phyloP scores from a whole-genome alignment of 2,797 vertebrate genomes.

The Cyprinella venusta region DNA sequence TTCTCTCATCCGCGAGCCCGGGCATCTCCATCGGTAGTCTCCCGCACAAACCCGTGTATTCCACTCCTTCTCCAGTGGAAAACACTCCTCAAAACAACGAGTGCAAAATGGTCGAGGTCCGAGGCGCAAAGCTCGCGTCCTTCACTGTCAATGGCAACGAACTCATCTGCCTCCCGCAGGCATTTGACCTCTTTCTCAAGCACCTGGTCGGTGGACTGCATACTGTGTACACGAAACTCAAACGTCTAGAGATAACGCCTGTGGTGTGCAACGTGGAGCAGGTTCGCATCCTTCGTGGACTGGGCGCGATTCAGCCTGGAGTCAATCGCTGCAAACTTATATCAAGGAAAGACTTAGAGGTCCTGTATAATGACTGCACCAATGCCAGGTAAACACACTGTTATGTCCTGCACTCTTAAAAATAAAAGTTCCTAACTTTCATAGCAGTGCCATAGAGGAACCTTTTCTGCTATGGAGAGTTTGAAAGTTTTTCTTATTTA shows the following conservation, averaged over 20 bases:
- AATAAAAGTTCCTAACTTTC: neutral
- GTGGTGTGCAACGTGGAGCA: slow-evolving; percentile 91
- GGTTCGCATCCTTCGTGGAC: slow-evolving; percentile 86
- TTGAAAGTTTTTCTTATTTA: no score
- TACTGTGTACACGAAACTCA: slow-evolving; percentile 91
- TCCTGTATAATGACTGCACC: slow-evolving; percentile 89
- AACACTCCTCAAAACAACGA: slow-evolving; percentile 99
- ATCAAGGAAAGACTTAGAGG: slow-evolving; percentile 88
- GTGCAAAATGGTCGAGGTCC: slow-evolving; percentile 96
- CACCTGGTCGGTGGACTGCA: slow-evolving; percentile 89
- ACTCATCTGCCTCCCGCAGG: slow-evolving; percentile 89
- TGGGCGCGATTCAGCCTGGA: slow-evolving; percentile 89
- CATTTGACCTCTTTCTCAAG: slow-evolving; percentile 89
- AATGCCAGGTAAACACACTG: slow-evolving; percentile 81
- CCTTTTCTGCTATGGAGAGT: neutral
- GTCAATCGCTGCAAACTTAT: slow-evolving; percentile 92
- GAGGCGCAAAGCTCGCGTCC: slow-evolving; percentile 86
- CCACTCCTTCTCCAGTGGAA: slow-evolving; percentile 95
- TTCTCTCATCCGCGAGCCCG: slow-evolving; percentile 75
- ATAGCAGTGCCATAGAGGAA: neutral
- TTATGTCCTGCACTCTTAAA: neutral
- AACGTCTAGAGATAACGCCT: slow-evolving; percentile 87
- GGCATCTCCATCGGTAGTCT: slow-evolving; percentile 65
- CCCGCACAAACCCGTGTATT: slow-evolving; percentile 88
- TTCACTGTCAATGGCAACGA: slow-evolving; percentile 87